Percentiles rank a stretch among this genome's conserved stretches.
Evolutionary conservation across 2,113 vertebrate genomes (phyloP).

Genomic region (Vulpes vulpes): DNA sequence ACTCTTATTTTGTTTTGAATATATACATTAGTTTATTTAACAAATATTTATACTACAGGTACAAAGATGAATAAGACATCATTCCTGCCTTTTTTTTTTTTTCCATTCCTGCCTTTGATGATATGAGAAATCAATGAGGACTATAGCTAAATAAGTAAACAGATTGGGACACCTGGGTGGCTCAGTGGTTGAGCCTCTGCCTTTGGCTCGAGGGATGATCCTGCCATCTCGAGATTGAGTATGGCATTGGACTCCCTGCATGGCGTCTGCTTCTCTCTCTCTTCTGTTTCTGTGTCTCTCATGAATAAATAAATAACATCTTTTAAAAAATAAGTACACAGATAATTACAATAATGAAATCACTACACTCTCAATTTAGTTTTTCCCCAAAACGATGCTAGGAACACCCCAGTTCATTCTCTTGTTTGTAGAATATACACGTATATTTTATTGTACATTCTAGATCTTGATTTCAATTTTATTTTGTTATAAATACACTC

Average conservation of each 20-base stretch:
- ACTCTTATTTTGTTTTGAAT: conserved; percentile 33
- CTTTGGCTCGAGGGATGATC: no score
- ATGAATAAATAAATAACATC: no score
- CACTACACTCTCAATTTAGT: neutral
- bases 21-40: conserved; percentile 2
- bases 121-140: neutral
- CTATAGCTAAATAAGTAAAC: neutral
- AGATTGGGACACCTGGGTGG: neutral
- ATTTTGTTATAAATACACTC: neutral
- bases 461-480: conserved; percentile 17
- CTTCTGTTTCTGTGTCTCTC: no score
- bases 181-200: no score
- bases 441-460: conserved; percentile 35
- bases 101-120: neutral
- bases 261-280: no score
- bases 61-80: neutral
- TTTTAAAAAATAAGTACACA: no score
- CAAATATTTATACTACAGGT: conserved; percentile 31
- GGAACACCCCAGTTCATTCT: neutral
- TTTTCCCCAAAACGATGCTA: conserved; percentile 25
- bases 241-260: no score
- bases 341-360: neutral
- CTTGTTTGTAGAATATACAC: conserved; percentile 35
- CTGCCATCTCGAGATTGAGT: no score
- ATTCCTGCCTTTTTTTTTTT: neutral